phyloP scores from a whole-genome alignment of 2,797 vertebrate species.

The Rhinoraja longicauda region DNA sequence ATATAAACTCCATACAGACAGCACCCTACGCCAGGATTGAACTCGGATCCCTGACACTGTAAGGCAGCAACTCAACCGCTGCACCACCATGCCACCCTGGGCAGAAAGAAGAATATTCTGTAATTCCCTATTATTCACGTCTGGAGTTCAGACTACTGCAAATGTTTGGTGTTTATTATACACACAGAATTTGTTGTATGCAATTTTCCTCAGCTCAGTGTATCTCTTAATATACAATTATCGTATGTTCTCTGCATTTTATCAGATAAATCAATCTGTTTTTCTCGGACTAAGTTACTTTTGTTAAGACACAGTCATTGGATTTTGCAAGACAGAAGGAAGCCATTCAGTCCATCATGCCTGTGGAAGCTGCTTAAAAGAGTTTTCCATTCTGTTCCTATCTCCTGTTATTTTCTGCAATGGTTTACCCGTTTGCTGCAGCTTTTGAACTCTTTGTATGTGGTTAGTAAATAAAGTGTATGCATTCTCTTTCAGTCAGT shows the following conservation, averaged over 20 bases:
- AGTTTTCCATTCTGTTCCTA: not conserved
- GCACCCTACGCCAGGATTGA: no score
- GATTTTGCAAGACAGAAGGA: not conserved
- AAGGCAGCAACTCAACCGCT: no score
- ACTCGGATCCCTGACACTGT: no score
- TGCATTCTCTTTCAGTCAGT: not conserved
- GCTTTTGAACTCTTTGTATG: not conserved
- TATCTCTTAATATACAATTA: not conserved
- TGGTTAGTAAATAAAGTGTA: not conserved
- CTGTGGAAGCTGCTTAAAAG: not conserved
- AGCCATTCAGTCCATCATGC: not conserved
- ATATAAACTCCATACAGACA: no score
- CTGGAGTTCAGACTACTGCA: no score
- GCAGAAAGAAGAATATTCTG: not conserved
- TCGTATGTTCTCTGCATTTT: not conserved
- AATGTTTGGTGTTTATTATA: not conserved
- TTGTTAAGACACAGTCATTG: not conserved
- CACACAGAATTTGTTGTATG: not conserved
- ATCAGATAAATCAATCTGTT: not conserved
- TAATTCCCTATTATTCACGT: not conserved
- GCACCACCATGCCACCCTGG: not conserved
- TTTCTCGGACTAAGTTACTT: not conserved
- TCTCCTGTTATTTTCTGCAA: not conserved
- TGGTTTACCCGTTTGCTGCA: not conserved
- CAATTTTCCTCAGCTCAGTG: not conserved